A percentile compares a stretch with the other conserved stretches of the same genome.
Conservation (phyloP, 2,888 invertebrate genomes). For the Hypolimnas misippus region DNA sequence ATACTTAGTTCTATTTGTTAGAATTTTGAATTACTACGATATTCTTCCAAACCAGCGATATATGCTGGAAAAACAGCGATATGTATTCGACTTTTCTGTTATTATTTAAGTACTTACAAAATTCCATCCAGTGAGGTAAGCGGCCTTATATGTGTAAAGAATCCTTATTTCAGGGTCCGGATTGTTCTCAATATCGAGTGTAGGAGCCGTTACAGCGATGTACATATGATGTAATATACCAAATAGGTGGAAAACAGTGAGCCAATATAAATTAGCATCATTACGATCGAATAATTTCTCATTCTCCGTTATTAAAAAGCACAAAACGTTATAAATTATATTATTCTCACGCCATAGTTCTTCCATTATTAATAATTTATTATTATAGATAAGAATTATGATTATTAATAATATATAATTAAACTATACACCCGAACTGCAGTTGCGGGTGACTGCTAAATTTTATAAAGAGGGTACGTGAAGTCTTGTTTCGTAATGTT, state of each 20-base stretch:
- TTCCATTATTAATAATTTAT: constrained; percentile 56
- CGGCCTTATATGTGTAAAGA: constrained; percentile 55
- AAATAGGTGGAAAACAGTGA: constrained; percentile 63
- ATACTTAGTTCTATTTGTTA: too few species aligned
- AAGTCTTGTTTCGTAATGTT: constrained; percentile 18
- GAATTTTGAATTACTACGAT: too few species aligned
- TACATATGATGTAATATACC: constrained; percentile 58
- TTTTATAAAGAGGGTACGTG: constrained; percentile 17
- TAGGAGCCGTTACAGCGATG: constrained; percentile 49
- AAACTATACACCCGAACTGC: constrained; percentile 31
- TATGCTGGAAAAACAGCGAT: too few species aligned
- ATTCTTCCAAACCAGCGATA: too few species aligned
- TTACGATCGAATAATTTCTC: constrained; percentile 70
- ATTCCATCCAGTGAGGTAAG: constrained; percentile 71
- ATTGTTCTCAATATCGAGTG: constrained; percentile 50
- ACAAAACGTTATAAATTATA: constrained; percentile 68
- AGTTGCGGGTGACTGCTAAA: constrained; percentile 32
- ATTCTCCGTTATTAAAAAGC: constrained; percentile 73
- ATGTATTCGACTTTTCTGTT: too few species aligned
- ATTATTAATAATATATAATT: constrained; percentile 21
- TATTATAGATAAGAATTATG: constrained; percentile 16
- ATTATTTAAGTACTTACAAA: constrained; percentile 64
- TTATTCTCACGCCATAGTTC: constrained; percentile 65
- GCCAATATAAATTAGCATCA: constrained; percentile 69
- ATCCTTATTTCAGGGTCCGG: constrained; percentile 50